A percentile compares a stretch with the other conserved stretches of the same genome.
These are phyloP conservation scores for Drymodes brunneopygia DNA, from an alignment of 2,113 vertebrate species.

Conservation along the genomic window DNA sequence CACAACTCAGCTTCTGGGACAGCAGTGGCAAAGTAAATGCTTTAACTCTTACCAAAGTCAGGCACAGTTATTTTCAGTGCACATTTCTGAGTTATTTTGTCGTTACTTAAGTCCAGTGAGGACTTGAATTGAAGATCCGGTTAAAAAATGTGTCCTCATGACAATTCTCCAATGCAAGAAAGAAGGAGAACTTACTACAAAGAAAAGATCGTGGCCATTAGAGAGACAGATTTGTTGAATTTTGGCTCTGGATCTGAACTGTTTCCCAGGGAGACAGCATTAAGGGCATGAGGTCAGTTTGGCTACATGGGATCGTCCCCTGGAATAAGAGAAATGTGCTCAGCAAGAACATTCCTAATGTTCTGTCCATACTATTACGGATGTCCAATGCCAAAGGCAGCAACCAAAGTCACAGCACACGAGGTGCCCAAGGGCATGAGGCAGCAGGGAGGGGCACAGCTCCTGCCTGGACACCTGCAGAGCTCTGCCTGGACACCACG, in stretches of 20 bases:
- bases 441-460: not conserved
- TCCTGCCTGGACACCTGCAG: not conserved
- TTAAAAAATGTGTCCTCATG: not conserved
- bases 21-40: not conserved
- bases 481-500: not conserved
- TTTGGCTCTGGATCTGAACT: not conserved
- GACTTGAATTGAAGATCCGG: not conserved
- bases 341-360: not conserved
- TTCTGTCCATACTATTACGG: not conserved
- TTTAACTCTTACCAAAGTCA: not conserved
- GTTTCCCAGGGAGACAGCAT: not conserved
- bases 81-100: not conserved
- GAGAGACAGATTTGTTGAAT: not conserved
- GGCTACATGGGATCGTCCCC: not conserved
- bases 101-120: not conserved
- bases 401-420: not conserved
- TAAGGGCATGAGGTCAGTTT: not conserved
- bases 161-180: not conserved
- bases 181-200: not conserved
- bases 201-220: not conserved
- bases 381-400: not conserved
- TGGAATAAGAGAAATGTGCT: not conserved
- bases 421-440: not conserved
- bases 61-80: not conserved
- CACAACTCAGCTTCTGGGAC: not conserved